Conservation (phyloP, 2,113 vertebrate genomes). For the Heloderma charlesbogerti region DNA sequence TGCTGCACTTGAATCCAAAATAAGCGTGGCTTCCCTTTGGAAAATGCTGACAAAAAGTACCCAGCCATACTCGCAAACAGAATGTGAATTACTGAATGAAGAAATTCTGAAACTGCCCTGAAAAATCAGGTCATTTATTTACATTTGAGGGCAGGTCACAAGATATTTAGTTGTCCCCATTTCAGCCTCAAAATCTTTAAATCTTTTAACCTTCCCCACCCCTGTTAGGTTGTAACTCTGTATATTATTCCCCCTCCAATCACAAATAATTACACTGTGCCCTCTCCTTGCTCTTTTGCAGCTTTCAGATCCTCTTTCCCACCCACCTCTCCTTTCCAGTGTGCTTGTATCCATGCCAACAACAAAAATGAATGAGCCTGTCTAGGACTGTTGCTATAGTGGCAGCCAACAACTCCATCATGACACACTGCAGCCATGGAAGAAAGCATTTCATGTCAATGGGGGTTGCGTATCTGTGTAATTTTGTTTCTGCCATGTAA, state of each 20-base stretch:
- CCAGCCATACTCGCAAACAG: not conserved
- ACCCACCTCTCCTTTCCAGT: not conserved
- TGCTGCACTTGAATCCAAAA: not conserved
- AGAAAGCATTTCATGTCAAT: slow-evolving; percentile 19
- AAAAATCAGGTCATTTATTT: not conserved
- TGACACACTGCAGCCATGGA: not conserved
- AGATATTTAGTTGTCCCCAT: not conserved
- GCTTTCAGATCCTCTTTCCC: not conserved
- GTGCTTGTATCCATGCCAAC: slow-evolving; percentile 19
- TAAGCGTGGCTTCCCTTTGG: not conserved
- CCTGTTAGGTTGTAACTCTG: not conserved
- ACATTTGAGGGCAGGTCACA: not conserved
- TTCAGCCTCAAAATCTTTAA: slow-evolving; percentile 13
- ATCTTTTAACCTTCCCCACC: slow-evolving; percentile 12
- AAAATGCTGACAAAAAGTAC: slow-evolving; percentile 3
- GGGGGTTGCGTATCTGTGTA: not conserved
- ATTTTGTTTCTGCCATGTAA: not conserved
- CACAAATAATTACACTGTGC: not conserved
- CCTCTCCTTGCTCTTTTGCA: not conserved
- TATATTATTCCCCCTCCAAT: not conserved
- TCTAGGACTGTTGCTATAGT: slow-evolving; percentile 26
- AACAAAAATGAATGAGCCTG: slow-evolving; percentile 39
- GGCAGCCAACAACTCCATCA: slow-evolving; percentile 39
- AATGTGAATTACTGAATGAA: not conserved
- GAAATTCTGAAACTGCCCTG: not conserved